A percentile compares a stretch with the other conserved stretches of the same genome.
Evolutionary conservation across 2,888 invertebrate species (phyloP).

Genomic region (Acleris emargana): DNA sequence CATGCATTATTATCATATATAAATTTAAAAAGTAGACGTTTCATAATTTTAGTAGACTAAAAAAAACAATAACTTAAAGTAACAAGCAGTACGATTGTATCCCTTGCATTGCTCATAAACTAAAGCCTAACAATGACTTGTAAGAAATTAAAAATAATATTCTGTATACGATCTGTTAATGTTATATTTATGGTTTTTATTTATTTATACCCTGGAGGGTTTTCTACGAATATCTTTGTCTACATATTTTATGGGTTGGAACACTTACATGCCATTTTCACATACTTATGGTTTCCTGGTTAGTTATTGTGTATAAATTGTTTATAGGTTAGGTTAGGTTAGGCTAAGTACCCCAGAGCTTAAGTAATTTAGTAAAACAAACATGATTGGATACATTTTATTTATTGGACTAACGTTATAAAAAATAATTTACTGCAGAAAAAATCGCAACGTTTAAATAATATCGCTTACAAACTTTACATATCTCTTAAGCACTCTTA

Average conservation of each 20-base stretch:
- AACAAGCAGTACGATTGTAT: constrained; percentile 12
- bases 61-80: constrained; percentile 14
- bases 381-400: too few species aligned
- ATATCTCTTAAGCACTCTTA: neutral
- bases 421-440: neutral
- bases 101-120: constrained; percentile 54
- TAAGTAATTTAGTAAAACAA: too few species aligned
- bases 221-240: neutral
- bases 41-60: neutral
- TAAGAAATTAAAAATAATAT: constrained; percentile 60
- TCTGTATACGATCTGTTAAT: constrained; percentile 77
- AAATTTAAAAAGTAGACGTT: too few species aligned
- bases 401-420: too few species aligned
- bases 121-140: constrained; percentile 59
- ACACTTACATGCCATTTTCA: constrained; percentile 74
- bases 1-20: too few species aligned
- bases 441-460: neutral
- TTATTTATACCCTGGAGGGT: constrained; percentile 12
- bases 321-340: neutral
- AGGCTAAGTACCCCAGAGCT: too few species aligned
- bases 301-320: neutral
- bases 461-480: neutral
- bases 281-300: constrained; percentile 55
- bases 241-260: constrained; percentile 41
- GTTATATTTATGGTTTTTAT: constrained; percentile 76